A percentile compares a stretch with the other conserved stretches of the same genome.
These are phyloP conservation scores for Calcarius lapponicus DNA, from an alignment of 2,797 vertebrate genomes.

Conservation along the genomic window DNA sequence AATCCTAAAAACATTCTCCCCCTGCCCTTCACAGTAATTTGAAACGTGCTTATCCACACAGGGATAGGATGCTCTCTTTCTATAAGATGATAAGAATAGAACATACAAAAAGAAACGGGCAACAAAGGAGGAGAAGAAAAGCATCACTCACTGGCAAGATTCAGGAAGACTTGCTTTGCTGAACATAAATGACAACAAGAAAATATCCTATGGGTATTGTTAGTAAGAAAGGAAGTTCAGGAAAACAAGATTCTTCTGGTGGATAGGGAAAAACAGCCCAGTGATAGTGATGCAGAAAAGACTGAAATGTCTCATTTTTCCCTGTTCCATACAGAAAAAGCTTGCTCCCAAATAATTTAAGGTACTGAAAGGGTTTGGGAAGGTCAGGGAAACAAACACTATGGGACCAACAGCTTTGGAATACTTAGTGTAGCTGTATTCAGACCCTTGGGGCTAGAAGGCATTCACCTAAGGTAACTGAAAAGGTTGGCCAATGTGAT, in stretches of 20 bases:
- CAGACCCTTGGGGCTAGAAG: not conserved
- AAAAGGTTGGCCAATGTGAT: not conserved
- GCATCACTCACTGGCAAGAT: not conserved
- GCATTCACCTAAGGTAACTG: not conserved
- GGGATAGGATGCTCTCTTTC: not conserved
- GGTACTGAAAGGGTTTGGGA: not conserved
- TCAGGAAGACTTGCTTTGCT: not conserved
- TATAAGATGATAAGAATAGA: not conserved
- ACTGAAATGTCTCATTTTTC: not conserved
- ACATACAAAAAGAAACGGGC: not conserved
- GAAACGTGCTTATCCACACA: not conserved
- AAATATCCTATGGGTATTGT: not conserved
- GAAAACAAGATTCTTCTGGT: not conserved
- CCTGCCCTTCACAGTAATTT: not conserved
- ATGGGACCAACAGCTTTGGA: not conserved
- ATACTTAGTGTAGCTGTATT: not conserved
- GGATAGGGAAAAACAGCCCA: not conserved
- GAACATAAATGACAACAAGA: not conserved
- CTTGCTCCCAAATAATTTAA: not conserved
- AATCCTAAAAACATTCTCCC: not conserved
- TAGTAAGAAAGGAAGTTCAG: not conserved
- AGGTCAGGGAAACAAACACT: not conserved
- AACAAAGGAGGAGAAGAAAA: not conserved
- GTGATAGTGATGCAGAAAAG: not conserved
- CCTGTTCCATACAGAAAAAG: not conserved